Percentiles rank a stretch among this genome's conserved stretches.
phyloP scores from a whole-genome alignment of 2,113 vertebrate genomes.

The Corydoras sp. region DNA sequence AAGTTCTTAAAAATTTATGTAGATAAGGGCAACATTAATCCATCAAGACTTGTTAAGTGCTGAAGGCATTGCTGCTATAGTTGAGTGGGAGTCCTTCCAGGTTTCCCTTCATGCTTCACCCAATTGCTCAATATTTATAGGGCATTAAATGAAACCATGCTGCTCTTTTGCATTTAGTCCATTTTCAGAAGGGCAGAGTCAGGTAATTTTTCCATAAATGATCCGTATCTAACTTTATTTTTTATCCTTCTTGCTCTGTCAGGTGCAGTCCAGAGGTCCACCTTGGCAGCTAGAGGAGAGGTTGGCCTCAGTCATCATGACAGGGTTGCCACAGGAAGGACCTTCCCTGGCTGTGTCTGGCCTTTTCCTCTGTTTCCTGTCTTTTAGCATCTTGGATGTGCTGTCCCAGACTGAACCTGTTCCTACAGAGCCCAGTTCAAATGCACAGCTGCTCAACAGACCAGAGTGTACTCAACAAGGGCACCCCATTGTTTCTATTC shows the following conservation, averaged over 20 bases:
- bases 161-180: conserved; percentile 31
- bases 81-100: conserved; percentile 40
- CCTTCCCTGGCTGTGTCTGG: conserved; percentile 68
- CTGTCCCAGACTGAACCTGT: conserved; percentile 63
- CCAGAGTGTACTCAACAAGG: conserved; percentile 78
- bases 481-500: conserved; percentile 84
- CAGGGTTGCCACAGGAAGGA: conserved; percentile 68
- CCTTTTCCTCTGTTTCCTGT: conserved; percentile 55
- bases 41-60: conserved; percentile 36
- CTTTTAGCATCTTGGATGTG: conserved; percentile 64
- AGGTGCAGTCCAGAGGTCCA: conserved; percentile 71
- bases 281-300: conserved; percentile 74
- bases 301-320: conserved; percentile 76
- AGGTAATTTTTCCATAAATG: conserved; percentile 10
- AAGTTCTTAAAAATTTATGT: conserved; percentile 1
- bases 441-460: conserved; percentile 48
- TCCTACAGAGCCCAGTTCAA: conserved; percentile 48
- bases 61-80: conserved; percentile 37
- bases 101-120: conserved; percentile 31
- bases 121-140: conserved; percentile 50
- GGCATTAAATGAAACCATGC: conserved; percentile 50
- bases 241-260: conserved; percentile 39
- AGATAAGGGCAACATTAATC: conserved; percentile 8
- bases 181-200: conserved; percentile 20
- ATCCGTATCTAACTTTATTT: conserved; percentile 1